These are phyloP conservation scores for Chromobotia macracanthus DNA, from an alignment of 2,797 vertebrate genomes.

Conservation along the genomic window DNA sequence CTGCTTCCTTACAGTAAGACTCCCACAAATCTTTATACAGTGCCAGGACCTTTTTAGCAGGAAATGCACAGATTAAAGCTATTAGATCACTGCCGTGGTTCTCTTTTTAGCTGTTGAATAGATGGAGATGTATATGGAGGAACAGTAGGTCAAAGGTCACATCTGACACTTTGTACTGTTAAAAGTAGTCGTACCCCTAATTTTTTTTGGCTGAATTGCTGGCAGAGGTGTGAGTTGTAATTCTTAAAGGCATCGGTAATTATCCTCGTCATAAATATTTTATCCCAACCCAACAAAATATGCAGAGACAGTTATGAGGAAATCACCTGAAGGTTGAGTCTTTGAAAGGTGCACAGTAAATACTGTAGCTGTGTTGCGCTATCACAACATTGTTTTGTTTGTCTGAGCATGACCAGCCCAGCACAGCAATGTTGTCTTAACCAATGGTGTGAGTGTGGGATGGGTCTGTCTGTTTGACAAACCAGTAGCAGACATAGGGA, in stretches of 20 bases:
- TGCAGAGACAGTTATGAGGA: neutral
- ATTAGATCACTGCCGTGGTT: slow-evolving; percentile 5
- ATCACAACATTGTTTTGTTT: neutral
- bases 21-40: slow-evolving; percentile 38
- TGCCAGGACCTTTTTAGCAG: slow-evolving; percentile 33
- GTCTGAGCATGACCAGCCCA: neutral
- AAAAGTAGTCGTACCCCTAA: neutral
- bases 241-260: neutral
- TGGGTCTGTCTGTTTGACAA: neutral
- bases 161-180: neutral
- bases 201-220: neutral
- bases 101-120: slow-evolving; percentile 1
- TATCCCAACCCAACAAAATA: neutral
- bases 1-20: slow-evolving; percentile 48
- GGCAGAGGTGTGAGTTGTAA: neutral
- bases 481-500: neutral
- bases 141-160: slow-evolving; percentile 14
- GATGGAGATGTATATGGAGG: neutral
- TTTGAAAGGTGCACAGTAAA: neutral
- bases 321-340: no score
- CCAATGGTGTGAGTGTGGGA: neutral
- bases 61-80: slow-evolving; percentile 16
- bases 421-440: neutral
- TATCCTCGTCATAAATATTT: neutral
- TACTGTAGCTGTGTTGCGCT: neutral